Percentiles rank a stretch among this genome's conserved stretches.
phyloP scores from a whole-genome alignment of 2,797 vertebrate species.

The Pipistrellus kuhlii region DNA sequence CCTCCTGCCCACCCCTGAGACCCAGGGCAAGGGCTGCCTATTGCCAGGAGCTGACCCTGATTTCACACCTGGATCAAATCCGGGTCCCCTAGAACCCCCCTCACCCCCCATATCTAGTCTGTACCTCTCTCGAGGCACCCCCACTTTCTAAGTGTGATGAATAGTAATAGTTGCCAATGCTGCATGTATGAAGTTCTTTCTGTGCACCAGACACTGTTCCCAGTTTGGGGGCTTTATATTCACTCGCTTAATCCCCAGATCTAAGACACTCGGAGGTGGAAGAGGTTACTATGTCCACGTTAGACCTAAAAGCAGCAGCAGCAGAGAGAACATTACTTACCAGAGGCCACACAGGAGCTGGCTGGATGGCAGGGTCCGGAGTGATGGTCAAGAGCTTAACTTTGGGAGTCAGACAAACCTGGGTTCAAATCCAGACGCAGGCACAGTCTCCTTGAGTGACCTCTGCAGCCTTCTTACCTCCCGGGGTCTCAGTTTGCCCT shows the following conservation, averaged over 20 bases:
- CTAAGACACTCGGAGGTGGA: not conserved
- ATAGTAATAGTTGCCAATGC: not conserved
- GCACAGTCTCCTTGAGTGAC: not conserved
- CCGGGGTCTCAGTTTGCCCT: not conserved
- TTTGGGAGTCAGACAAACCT: not conserved
- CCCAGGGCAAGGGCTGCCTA: not conserved
- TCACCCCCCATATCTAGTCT: not conserved
- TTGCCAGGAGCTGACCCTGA: not conserved
- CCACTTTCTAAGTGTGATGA: not conserved
- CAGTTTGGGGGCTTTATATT: not conserved
- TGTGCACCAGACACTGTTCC: not conserved
- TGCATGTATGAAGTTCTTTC: not conserved
- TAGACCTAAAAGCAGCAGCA: not conserved
- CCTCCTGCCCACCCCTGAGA: not conserved
- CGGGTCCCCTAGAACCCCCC: not conserved
- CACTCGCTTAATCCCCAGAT: not conserved
- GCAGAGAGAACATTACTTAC: not conserved
- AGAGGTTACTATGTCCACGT: not conserved
- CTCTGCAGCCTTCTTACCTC: rapidly evolving
- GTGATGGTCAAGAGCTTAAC: not conserved
- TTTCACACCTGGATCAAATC: not conserved
- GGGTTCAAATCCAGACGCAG: not conserved
- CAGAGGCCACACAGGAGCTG: not conserved
- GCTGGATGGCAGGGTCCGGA: not conserved
- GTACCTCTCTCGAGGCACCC: not conserved